Percentiles rank a stretch among this genome's conserved stretches.
These are phyloP conservation scores for Egretta garzetta DNA, from an alignment of 2,113 vertebrate species.

Conservation along the genomic window DNA sequence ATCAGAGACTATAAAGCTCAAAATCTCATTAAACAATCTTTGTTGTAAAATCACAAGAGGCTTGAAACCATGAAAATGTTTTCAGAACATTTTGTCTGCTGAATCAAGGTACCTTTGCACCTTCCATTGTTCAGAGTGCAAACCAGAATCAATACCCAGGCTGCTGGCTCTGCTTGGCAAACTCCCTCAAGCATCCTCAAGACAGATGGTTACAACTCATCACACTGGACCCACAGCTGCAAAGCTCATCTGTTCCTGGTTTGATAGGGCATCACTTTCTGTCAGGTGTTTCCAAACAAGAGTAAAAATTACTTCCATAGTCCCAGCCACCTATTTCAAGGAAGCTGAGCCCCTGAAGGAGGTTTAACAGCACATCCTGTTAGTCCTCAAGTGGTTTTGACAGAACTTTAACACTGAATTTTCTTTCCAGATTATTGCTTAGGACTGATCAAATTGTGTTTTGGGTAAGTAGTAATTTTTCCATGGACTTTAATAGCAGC, in stretches of 20 bases:
- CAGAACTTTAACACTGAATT: neutral
- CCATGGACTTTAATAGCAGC: neutral
- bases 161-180: neutral
- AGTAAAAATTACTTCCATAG: constrained; percentile 32
- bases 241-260: constrained; percentile 23
- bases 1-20: neutral
- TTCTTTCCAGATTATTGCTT: neutral
- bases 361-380: neutral
- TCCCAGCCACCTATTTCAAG: constrained; percentile 1
- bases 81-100: neutral
- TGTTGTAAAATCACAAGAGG: neutral
- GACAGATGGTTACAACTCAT: constrained; percentile 10
- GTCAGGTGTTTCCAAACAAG: constrained; percentile 32
- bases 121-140: neutral
- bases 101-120: neutral
- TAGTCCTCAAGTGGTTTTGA: neutral
- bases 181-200: neutral
- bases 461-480: neutral
- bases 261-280: constrained; percentile 23
- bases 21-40: neutral
- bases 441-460: neutral
- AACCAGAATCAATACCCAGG: neutral
- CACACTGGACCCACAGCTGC: neutral
- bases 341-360: neutral
- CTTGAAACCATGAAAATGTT: neutral